phyloP scores from a whole-genome alignment of 2,888 invertebrate species.

The Nephrotoma guestfalica region DNA sequence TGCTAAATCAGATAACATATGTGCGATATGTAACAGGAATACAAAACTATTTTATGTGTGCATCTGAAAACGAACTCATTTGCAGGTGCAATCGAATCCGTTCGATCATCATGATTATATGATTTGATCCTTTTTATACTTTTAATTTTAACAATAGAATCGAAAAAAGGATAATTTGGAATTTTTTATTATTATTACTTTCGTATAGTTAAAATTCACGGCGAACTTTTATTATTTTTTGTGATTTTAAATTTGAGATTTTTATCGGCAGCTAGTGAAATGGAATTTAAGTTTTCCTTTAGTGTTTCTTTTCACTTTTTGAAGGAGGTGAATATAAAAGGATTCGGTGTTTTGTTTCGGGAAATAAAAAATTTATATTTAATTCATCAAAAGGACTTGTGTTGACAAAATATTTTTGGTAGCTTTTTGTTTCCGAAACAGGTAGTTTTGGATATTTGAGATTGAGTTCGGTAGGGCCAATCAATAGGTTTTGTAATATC shows the following conservation, averaged over 20 bases:
- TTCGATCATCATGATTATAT: neutral
- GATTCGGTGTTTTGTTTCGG: neutral
- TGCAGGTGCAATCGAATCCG: neutral
- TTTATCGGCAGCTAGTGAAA: neutral
- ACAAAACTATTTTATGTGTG: neutral
- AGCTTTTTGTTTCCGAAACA: neutral
- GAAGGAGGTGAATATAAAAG: neutral
- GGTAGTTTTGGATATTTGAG: neutral
- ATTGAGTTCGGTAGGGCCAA: neutral
- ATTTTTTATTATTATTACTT: neutral
- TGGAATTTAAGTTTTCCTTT: neutral
- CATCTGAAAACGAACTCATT: neutral
- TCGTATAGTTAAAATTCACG: neutral
- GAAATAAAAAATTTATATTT: neutral
- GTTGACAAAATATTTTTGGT: neutral
- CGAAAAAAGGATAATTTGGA: neutral
- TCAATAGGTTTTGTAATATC: too few relatives aligned
- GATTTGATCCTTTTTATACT: neutral
- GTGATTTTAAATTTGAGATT: neutral
- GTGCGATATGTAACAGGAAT: neutral
- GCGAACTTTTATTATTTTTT: neutral
- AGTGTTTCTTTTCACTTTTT: neutral
- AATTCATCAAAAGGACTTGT: neutral
- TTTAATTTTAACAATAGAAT: neutral
- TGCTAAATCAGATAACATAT: neutral